phyloP scores from a whole-genome alignment of 2,113 vertebrate genomes.

The Potamarius usumacintae region DNA sequence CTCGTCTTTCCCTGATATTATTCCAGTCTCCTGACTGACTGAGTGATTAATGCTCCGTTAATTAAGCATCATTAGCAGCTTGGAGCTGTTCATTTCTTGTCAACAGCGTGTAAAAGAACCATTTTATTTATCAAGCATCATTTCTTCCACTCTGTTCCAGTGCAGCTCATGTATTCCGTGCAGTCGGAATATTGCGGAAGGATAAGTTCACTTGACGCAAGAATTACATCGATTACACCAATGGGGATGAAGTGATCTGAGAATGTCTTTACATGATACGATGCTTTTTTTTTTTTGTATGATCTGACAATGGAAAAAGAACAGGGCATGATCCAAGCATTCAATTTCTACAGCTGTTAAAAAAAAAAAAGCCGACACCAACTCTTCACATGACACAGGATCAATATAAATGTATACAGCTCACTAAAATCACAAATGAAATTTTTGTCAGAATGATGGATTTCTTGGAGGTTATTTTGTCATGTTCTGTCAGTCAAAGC shows the following conservation, averaged over 20 bases:
- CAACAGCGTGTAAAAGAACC: background rate
- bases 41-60: constrained; percentile 16
- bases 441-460: too few relatives aligned
- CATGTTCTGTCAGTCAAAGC: background rate
- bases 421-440: background rate
- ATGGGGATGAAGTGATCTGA: background rate
- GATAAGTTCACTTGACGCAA: background rate
- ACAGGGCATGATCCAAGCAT: constrained; percentile 60
- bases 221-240: background rate
- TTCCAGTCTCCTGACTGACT: constrained; percentile 9
- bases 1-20: constrained; percentile 9
- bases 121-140: constrained; percentile 4
- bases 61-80: constrained; percentile 30
- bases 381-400: too few relatives aligned
- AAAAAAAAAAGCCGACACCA: background rate
- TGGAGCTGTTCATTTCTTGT: constrained; percentile 7
- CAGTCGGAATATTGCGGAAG: background rate
- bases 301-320: constrained; percentile 57
- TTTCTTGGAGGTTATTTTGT: background rate
- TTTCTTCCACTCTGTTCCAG: background rate
- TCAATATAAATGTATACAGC: background rate
- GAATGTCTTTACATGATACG: background rate
- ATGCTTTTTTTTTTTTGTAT: background rate
- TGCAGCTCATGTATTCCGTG: background rate
- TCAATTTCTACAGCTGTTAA: constrained; percentile 54